These are phyloP conservation scores for Gallirallus australis DNA, from an alignment of 2,797 vertebrate genomes.

Conservation along the genomic window DNA sequence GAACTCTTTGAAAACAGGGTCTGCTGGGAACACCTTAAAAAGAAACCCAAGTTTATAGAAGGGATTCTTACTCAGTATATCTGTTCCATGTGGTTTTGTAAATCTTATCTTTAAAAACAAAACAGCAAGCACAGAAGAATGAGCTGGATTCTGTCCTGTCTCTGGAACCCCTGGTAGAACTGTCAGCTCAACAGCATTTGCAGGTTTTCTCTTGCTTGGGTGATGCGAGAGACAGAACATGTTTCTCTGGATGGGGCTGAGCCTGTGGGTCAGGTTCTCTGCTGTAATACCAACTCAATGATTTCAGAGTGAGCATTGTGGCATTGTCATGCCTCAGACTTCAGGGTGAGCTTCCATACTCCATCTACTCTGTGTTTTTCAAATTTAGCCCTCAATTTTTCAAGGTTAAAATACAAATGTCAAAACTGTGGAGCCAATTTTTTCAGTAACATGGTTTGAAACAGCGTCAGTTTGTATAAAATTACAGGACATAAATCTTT, in stretches of 20 bases:
- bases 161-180: slow-evolving; percentile 3
- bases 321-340: neutral
- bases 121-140: neutral
- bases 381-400: neutral
- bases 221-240: neutral
- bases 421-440: neutral
- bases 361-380: neutral
- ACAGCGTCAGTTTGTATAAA: neutral
- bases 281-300: neutral
- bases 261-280: neutral
- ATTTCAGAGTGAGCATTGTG: neutral
- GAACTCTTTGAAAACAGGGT: neutral
- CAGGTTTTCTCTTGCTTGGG: neutral
- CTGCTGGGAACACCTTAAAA: slow-evolving; percentile 39
- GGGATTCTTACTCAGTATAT: slow-evolving; percentile 47
- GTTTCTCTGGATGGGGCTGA: neutral
- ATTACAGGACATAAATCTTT: neutral
- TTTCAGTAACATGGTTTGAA: neutral
- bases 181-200: slow-evolving; percentile 10
- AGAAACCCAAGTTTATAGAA: slow-evolving; percentile 53
- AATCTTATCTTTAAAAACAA: slow-evolving; percentile 46
- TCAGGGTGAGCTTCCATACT: neutral
- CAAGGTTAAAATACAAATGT: neutral
- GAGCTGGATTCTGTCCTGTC: slow-evolving; percentile 58
- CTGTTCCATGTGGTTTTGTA: neutral